Percentiles rank a stretch among this genome's conserved stretches.
phyloP scores from a whole-genome alignment of 2,888 invertebrate species.

The Heliconius erato region DNA sequence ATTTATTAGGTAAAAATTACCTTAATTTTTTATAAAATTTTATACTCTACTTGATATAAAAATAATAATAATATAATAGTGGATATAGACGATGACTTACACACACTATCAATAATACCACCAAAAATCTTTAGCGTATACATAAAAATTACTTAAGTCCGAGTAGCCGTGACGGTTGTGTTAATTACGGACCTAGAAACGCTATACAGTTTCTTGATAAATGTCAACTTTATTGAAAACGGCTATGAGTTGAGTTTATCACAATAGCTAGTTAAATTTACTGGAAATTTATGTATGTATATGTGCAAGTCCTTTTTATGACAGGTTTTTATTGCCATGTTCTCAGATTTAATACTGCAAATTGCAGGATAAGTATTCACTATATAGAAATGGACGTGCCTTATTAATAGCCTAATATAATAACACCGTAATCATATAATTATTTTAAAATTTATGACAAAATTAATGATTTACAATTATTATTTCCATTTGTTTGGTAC shows the following conservation, averaged over 20 bases:
- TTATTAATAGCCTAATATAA: slow-evolving; percentile 2
- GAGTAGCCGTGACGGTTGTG: slow-evolving; percentile 42
- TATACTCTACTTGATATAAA: no score
- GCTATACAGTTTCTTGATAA: slow-evolving; percentile 23
- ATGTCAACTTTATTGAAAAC: slow-evolving; percentile 22
- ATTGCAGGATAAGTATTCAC: not conserved
- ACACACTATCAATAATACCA: not conserved
- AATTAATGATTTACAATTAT: not conserved
- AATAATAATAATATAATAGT: no score
- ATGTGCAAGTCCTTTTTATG: slow-evolving; percentile 43
- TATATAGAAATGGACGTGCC: not conserved
- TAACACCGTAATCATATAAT: not conserved
- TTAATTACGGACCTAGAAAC: slow-evolving; percentile 31
- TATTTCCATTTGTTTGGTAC: not conserved
- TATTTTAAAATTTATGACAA: slow-evolving; percentile 15
- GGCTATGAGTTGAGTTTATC: slow-evolving; percentile 10
- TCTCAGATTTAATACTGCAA: slow-evolving; percentile 27
- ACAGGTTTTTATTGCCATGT: slow-evolving; percentile 26
- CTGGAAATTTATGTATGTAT: not conserved
- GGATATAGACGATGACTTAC: not conserved
- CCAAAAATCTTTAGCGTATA: slow-evolving; percentile 12
- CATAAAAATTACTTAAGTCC: slow-evolving; percentile 45
- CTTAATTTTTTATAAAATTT: no score
- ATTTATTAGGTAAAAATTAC: no score
- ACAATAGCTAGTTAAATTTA: slow-evolving; percentile 21